Conservation (phyloP, 2,113 vertebrate species). For the Bubalus kerabau region DNA sequence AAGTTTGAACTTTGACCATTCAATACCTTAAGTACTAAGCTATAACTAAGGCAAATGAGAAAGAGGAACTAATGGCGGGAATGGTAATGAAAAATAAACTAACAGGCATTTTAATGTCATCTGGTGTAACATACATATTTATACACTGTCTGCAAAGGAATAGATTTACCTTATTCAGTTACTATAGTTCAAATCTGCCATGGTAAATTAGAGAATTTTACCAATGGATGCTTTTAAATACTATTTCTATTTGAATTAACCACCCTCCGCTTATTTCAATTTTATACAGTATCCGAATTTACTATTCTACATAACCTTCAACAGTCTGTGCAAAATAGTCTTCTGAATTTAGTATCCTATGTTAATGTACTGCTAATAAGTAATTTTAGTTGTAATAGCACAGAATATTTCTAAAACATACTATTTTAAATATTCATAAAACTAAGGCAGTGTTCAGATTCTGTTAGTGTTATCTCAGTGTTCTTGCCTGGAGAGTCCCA, state of each 20-base stretch:
- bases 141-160: neutral
- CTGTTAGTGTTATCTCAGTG: neutral
- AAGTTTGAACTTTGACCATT: neutral
- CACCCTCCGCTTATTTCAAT: neutral
- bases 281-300: neutral
- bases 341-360: neutral
- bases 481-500: neutral
- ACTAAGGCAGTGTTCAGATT: neutral
- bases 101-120: neutral
- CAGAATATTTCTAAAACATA: neutral
- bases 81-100: neutral
- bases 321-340: neutral
- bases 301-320: neutral
- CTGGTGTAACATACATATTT: neutral
- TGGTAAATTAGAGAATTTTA: neutral
- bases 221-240: neutral
- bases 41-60: neutral
- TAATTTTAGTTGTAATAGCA: neutral
- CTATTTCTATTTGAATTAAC: neutral
- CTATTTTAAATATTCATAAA: neutral
- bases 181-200: neutral
- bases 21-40: neutral
- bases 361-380: neutral
- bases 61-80: neutral
- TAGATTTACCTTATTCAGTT: neutral